Evolutionary conservation across 2,888 invertebrate species (phyloP), one percentile per base, ranked within the genome.

Genomic region (Cryptops parisi): DNA sequence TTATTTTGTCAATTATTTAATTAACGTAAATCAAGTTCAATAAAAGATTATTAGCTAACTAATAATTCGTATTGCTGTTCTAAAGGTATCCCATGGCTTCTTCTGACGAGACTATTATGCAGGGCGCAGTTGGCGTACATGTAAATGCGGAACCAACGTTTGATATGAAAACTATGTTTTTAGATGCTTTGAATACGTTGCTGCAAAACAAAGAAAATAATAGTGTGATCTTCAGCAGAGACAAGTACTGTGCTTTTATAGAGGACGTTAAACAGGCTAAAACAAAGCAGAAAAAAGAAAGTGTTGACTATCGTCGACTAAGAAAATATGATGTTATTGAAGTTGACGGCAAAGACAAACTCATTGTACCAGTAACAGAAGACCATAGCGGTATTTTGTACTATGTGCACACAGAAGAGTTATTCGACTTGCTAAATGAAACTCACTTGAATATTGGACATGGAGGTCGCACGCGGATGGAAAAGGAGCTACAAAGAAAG

Each of bases 391-490:
- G 6, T 43, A 43, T 43, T 43, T 43, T 43, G 43, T 43, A 43
- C 43, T 43, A 43, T 43, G 43, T 43, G 43, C 43, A 43, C 21
- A 43, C 43, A 43, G n/a, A 43, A n/a, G n/a, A 33, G 33, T 33
- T 33, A 33, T 33, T 33, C 33, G 21, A 43, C 9, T 19, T 43
- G n/a, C 43, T 43, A 21, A n/a, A 43, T 43, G 43, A 43, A 12
- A 43, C 43, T 43, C 43, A 43, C 43, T 21, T 43, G 21, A 43
- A 43, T 12, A 43, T 43, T 43, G 43, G 43, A 21, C 43, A 43
- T 43, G 43, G 43, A 43, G 43, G 43, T 43, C 43, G n/a, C 43
- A 43, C 43, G n/a, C n/a, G 43, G 43, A 43, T 43, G 43, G 43
- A 43, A 43, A 43, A 43, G 43, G 43, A 43, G 43, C 43, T 43